Evolutionary conservation across 2,113 vertebrate species (phyloP).

Genomic region (Cichladusa arquata): DNA sequence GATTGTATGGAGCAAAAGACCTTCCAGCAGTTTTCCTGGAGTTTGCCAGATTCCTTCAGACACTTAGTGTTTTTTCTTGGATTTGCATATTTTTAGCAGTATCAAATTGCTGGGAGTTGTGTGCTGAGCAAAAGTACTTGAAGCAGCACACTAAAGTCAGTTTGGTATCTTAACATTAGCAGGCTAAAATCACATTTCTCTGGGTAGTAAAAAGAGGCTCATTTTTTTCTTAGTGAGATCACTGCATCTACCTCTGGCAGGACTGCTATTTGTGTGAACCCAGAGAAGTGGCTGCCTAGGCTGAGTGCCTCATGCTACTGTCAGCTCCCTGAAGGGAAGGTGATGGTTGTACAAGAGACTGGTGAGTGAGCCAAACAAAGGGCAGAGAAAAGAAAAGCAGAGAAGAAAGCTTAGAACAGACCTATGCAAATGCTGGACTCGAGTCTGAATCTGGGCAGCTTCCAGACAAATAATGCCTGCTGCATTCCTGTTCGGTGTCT

Average conservation of each 20-base stretch:
- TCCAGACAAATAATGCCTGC: not conserved
- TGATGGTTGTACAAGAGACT: not conserved
- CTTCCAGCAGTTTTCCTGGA: not conserved
- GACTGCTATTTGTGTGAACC: not conserved
- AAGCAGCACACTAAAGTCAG: not conserved
- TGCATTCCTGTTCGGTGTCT: not conserved
- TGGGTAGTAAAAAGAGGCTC: not conserved
- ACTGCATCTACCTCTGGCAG: not conserved
- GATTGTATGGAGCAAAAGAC: not conserved
- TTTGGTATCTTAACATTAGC: not conserved
- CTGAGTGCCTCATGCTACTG: not conserved
- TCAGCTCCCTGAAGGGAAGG: not conserved
- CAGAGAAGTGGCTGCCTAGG: not conserved
- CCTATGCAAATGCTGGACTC: not conserved
- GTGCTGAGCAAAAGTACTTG: not conserved
- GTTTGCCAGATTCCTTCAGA: not conserved
- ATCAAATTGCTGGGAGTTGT: not conserved
- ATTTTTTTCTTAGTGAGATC: not conserved
- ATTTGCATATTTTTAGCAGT: not conserved
- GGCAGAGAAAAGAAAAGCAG: not conserved
- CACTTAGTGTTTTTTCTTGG: not conserved
- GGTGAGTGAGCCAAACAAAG: not conserved
- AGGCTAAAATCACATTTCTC: not conserved
- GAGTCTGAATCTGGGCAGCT: accelerated
- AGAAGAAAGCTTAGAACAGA: not conserved